A percentile compares a stretch with the other conserved stretches of the same genome.
Evolutionary conservation across 1,140 invertebrate genomes (phyloP).

Genomic region (Apis dorsata): DNA sequence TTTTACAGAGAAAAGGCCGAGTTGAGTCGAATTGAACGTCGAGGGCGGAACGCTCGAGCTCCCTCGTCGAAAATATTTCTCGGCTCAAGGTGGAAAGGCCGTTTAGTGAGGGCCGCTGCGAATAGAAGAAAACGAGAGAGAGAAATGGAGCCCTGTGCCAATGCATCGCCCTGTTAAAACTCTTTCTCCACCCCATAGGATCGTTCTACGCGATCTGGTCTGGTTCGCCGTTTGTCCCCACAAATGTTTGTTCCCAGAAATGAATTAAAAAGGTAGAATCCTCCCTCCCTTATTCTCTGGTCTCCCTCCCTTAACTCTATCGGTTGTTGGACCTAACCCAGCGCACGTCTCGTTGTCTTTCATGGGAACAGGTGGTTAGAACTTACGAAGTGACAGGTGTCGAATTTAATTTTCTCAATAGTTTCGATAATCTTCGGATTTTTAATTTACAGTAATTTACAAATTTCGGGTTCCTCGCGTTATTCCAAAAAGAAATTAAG

Average conservation of each 20-base stretch:
- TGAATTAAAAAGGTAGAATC: constrained; percentile 63
- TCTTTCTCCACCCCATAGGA: constrained; percentile 54
- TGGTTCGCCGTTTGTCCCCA: constrained; percentile 50
- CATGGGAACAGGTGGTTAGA: background rate
- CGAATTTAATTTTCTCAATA: no score
- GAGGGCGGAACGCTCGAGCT: background rate
- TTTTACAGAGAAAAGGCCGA: no score
- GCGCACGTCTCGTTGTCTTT: constrained; percentile 41
- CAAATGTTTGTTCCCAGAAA: constrained; percentile 40
- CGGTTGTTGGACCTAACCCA: constrained; percentile 49
- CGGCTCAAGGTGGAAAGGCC: constrained; percentile 19
- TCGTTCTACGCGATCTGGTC: constrained; percentile 61
- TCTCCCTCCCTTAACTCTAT: no score
- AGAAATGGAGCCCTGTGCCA: background rate
- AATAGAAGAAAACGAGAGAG: background rate
- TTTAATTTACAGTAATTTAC: no score
- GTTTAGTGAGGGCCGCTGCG: constrained; percentile 17
- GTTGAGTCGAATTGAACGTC: no score
- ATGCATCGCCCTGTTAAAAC: constrained; percentile 50
- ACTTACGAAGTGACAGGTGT: no score
- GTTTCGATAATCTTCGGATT: no score
- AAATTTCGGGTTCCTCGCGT: no score
- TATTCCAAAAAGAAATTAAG: no score
- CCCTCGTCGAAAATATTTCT: constrained; percentile 43
- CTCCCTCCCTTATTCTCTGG: constrained; percentile 54